These are phyloP conservation scores for Anguilla pacifica DNA, from an alignment of 2,797 vertebrate genomes.

Conservation along the genomic window DNA sequence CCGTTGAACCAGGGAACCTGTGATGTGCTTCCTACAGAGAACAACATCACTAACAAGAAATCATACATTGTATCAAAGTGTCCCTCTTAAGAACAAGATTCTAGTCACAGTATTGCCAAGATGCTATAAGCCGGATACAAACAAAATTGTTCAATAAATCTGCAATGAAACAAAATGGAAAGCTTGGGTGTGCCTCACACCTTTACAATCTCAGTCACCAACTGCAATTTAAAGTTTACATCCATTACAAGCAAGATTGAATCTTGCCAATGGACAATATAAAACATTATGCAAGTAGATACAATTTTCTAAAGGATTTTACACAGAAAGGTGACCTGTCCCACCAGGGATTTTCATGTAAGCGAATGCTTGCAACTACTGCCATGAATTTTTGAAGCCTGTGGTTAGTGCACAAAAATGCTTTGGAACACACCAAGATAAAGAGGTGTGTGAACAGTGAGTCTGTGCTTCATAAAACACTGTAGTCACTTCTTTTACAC, in stretches of 20 bases:
- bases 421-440: neutral
- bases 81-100: neutral
- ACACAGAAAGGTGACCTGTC: neutral
- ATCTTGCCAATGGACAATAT: neutral
- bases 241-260: neutral
- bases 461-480: neutral
- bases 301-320: neutral
- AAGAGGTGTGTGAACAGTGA: neutral
- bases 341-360: neutral
- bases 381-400: neutral
- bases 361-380: neutral
- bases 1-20: neutral
- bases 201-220: neutral
- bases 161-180: neutral
- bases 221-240: neutral
- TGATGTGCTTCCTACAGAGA: neutral
- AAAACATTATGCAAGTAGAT: neutral
- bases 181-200: neutral
- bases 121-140: neutral
- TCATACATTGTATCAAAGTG: neutral
- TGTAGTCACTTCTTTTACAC: neutral
- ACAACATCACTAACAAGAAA: neutral
- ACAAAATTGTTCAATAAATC: neutral
- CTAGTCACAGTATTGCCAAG: neutral
- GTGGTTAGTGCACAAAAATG: neutral